A percentile compares a stretch with the other conserved stretches of the same genome.
Conservation (phyloP, 2,113 vertebrate species). For the Orycteropus afer region DNA sequence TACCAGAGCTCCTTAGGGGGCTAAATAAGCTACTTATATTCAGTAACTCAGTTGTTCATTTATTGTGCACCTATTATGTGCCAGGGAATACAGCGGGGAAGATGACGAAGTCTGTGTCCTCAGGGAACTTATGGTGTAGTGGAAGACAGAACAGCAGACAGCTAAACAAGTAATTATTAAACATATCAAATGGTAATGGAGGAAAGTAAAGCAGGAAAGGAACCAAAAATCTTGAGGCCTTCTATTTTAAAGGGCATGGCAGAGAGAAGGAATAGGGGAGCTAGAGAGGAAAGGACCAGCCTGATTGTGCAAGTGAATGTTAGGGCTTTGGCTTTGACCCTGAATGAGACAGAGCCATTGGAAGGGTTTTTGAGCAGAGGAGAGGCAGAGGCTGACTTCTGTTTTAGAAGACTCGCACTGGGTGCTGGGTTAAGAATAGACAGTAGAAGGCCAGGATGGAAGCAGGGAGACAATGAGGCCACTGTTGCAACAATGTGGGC, state of each 20-base stretch:
- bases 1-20: too few species aligned
- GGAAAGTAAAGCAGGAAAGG: neutral
- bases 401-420: neutral
- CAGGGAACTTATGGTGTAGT: neutral
- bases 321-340: neutral
- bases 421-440: neutral
- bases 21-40: accelerated
- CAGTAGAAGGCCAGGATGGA: neutral
- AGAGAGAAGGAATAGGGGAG: neutral
- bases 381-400: too few species aligned
- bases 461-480: too few species aligned
- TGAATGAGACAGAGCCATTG: neutral
- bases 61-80: neutral
- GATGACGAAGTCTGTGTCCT: neutral
- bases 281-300: neutral
- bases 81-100: neutral
- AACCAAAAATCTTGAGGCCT: accelerated
- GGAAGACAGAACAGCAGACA: neutral
- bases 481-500: accelerated
- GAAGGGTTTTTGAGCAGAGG: neutral
- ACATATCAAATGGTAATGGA: accelerated
- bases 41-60: accelerated
- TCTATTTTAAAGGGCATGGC: neutral
- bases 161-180: neutral
- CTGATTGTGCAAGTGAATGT: accelerated